Evolutionary conservation across 2,888 invertebrate species (phyloP).

Genomic region (Chloromyia formosa): DNA sequence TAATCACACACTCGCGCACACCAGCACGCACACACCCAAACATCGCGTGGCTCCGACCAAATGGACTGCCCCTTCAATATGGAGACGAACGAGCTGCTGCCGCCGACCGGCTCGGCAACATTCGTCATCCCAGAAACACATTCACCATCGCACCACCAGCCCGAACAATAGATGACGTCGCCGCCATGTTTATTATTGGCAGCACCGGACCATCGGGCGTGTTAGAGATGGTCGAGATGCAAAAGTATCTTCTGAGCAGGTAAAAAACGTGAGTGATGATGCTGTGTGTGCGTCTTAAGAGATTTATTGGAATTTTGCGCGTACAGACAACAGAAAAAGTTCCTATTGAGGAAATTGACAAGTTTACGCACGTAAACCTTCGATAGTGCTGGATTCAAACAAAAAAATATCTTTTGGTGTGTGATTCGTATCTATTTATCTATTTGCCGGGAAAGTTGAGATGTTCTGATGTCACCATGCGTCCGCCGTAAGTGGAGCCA

Average conservation of each 20-base stretch:
- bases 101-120: slow-evolving; percentile 20
- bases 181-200: slow-evolving; percentile 39
- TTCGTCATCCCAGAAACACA: slow-evolving; percentile 27
- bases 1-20: slow-evolving; percentile 1
- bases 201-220: slow-evolving; percentile 14
- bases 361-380: neutral
- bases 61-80: slow-evolving; percentile 17
- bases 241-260: slow-evolving; percentile 16
- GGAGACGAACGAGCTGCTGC: neutral
- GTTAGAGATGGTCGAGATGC: neutral
- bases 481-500: neutral
- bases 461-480: neutral
- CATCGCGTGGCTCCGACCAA: neutral
- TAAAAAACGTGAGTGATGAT: slow-evolving; percentile 43
- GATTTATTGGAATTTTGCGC: slow-evolving; percentile 38
- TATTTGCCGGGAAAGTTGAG: neutral
- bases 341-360: too few relatives aligned
- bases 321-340: too few relatives aligned
- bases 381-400: neutral
- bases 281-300: slow-evolving; percentile 27
- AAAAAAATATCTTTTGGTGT: too few relatives aligned
- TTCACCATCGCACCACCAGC: neutral
- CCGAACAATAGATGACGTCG: neutral
- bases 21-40: neutral
- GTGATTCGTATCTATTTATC: neutral